These are phyloP conservation scores for Sipha flava DNA, from an alignment of 1,140 invertebrate genomes.

Conservation along the genomic window DNA sequence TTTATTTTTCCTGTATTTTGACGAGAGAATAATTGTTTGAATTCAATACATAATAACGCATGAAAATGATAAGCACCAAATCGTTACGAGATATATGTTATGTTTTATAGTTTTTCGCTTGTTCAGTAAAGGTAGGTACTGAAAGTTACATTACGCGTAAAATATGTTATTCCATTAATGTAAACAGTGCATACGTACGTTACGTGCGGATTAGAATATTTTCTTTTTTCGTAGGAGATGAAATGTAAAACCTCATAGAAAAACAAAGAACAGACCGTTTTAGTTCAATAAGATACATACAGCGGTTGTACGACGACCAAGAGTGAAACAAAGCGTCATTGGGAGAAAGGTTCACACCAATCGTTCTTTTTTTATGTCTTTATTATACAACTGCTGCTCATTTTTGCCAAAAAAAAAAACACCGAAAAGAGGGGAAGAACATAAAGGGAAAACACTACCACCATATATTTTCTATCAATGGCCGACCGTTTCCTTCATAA, in stretches of 20 bases:
- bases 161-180: not conserved
- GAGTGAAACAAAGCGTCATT: not conserved
- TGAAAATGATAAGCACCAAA: too few species aligned
- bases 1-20: too few species aligned
- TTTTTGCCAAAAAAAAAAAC: not conserved
- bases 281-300: constrained; percentile 2
- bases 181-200: too few species aligned
- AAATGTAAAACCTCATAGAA: not conserved
- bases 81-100: too few species aligned
- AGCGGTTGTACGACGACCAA: not conserved
- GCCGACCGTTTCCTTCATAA: not conserved
- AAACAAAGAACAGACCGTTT: not conserved
- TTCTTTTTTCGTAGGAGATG: not conserved
- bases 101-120: too few species aligned
- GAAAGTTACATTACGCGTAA: too few species aligned
- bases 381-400: constrained; percentile 7
- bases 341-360: constrained; percentile 16
- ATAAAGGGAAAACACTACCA: not conserved
- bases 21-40: too few species aligned
- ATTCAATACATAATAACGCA: too few species aligned
- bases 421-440: not conserved
- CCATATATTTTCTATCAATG: not conserved
- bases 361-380: constrained; percentile 21
- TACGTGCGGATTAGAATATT: not conserved
- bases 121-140: too few species aligned